Percentiles rank a stretch among this genome's conserved stretches.
phyloP scores from a whole-genome alignment of 2,888 invertebrate genomes.

The Xiphydria camelus region DNA sequence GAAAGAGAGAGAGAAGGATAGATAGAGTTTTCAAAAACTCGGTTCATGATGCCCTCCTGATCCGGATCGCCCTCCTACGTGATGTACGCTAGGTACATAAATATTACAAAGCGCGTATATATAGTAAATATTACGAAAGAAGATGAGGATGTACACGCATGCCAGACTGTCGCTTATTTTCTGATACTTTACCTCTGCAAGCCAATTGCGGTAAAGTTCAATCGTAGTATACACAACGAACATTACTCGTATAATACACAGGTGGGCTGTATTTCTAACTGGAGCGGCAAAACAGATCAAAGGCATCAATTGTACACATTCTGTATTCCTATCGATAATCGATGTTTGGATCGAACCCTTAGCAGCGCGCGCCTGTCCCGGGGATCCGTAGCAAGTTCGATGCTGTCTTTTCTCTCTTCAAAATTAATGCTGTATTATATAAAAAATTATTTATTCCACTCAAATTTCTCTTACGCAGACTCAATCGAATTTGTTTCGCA shows the following conservation, averaged over 20 bases:
- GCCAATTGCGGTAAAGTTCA: constrained; percentile 1
- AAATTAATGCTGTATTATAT: no score
- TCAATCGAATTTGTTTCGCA: no score
- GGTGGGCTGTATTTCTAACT: constrained; percentile 23
- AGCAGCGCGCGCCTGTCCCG: no score
- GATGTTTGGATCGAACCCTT: constrained; percentile 28
- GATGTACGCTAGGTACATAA: constrained; percentile 30
- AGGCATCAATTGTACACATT: constrained; percentile 19
- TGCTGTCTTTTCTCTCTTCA: no score
- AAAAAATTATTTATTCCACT: no score
- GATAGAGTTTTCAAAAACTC: constrained; percentile 11
- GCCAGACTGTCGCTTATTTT: constrained; percentile 51
- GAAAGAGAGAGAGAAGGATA: constrained; percentile 1
- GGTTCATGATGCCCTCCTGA: constrained; percentile 38
- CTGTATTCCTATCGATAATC: constrained; percentile 14
- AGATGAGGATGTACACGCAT: constrained; percentile 19
- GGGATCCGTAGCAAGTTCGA: no score
- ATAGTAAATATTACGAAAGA: neutral
- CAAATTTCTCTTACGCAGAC: no score
- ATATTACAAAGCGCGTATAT: neutral
- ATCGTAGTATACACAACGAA: no score
- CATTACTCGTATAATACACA: constrained; percentile 19
- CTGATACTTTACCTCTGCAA: constrained; percentile 42
- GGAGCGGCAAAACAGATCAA: constrained; percentile 11
- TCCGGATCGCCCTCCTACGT: constrained; percentile 32